These are phyloP conservation scores for Lytechinus variegatus DNA, from an alignment of 35 echinoderm and acorn worm genomes.

Conservation along the genomic window DNA sequence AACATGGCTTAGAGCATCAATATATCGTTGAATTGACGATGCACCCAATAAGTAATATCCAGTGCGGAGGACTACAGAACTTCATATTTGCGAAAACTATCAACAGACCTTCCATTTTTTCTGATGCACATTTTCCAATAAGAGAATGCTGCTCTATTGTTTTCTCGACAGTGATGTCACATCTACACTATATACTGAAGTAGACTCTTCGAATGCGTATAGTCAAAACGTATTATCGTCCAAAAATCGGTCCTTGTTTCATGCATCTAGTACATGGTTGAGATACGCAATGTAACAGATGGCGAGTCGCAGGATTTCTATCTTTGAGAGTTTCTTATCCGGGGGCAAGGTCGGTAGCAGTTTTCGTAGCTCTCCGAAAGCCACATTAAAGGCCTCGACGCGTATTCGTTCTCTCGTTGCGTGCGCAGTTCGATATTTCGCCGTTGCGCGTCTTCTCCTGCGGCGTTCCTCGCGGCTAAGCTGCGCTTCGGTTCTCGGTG, in stretches of 20 bases:
- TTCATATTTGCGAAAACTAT: no score
- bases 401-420: conserved; percentile 88
- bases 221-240: no score
- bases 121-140: no score
- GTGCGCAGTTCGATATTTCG: conserved; percentile 94
- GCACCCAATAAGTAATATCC: no score
- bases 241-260: not conserved
- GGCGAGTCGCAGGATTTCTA: conserved; percentile 91
- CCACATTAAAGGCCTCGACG: conserved; percentile 94
- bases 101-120: no score
- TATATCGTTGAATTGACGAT: no score
- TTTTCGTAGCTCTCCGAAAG: conserved; percentile 85
- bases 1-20: no score
- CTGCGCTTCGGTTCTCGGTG: conserved; percentile 63
- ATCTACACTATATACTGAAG: no score
- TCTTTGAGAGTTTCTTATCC: conserved; percentile 94
- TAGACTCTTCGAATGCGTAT: no score
- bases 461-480: conserved; percentile 84
- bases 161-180: no score
- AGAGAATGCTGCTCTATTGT: no score
- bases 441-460: conserved; percentile 77
- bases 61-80: no score
- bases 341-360: conserved; percentile 88
- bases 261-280: conserved; percentile 92
- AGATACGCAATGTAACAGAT: conserved; percentile 98